Evolutionary conservation across 2,113 vertebrate genomes (phyloP), one percentile per base, ranked within the genome.

Genomic region (Macaca mulatta): DNA sequence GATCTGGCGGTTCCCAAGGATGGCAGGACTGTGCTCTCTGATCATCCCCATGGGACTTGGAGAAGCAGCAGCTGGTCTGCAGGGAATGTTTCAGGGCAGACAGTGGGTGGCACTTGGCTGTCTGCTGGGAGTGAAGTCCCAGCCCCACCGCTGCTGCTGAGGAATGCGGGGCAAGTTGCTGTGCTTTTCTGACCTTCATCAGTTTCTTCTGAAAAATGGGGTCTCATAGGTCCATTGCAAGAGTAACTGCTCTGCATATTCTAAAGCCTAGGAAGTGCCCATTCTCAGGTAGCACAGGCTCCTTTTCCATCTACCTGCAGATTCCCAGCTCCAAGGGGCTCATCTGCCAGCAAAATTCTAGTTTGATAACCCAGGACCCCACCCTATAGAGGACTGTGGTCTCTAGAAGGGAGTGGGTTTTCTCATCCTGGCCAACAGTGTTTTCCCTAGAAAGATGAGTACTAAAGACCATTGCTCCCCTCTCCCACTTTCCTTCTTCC

Each of bases 111-210:
- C 43, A 23, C 32, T 16, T 1, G 2, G 30, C 32, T 22, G 20
- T 40, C 52, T 55, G 90, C 59, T n/a, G 69, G 20, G 72, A 48
- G 40, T 12, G 27, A 6, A 20, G 59, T 35, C 40, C 78, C 17
- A 2, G 82, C 23, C 38, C 23, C 18, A 5, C 1, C 0, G 9
- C n/a, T 3, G 30, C 50, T 2, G 77, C 57, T 0, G 35, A 27
- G 88, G 20, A 11, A 38, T 0, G 0, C 1, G 6, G 59, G 45
- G 18, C 14, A 12, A 27, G 43, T 20, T 23, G 55, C 35, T 81
- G 11, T 72, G 82, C 64, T 84, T 80, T 64, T 81, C 48, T 13
- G n/a, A 90, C n/a, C 40, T 43, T 80, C 69, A 50, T 80, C 80
- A 57, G 93, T 77, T 67, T 90, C 32, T 80, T 90, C 69, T 77